Conservation (phyloP, 2,888 invertebrate species). For the Mycalesis mineus region DNA sequence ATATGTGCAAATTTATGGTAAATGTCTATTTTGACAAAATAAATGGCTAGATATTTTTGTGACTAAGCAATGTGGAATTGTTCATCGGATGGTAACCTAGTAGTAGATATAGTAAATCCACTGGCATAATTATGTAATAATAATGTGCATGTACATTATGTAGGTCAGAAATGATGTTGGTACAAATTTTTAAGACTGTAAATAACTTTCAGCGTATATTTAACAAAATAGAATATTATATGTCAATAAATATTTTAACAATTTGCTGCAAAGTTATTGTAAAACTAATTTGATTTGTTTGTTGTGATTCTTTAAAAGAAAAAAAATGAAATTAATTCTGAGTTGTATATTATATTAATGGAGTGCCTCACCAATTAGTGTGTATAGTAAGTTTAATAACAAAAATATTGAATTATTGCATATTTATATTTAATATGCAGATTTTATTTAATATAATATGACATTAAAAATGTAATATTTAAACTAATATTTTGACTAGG, state of each 20-base stretch:
- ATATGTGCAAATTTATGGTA: constrained; percentile 63
- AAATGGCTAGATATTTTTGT: constrained; percentile 71
- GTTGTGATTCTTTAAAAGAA: neutral
- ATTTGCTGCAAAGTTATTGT: constrained; percentile 23
- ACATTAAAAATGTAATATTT: neutral
- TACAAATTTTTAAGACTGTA: constrained; percentile 73
- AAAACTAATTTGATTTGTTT: constrained; percentile 11
- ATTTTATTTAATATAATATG: constrained; percentile 11
- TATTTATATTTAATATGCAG: constrained; percentile 7
- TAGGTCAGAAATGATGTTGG: constrained; percentile 57
- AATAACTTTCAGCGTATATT: constrained; percentile 43
- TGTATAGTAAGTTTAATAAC: constrained; percentile 11
- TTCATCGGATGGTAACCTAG: constrained; percentile 64
- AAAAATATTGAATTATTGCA: constrained; percentile 1
- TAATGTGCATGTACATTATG: constrained; percentile 50
- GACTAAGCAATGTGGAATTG: constrained; percentile 67
- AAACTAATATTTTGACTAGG: neutral
- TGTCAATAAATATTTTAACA: constrained; percentile 29
- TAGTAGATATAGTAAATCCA: constrained; percentile 55
- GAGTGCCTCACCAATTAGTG: constrained; percentile 14
- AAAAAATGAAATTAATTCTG: neutral
- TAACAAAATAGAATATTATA: constrained; percentile 28
- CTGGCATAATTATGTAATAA: constrained; percentile 48
- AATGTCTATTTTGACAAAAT: constrained; percentile 71
- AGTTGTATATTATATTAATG: constrained; percentile 1